Evolutionary conservation across 2,797 vertebrate species (phyloP), one percentile per base, ranked within the genome.

Genomic region (Cyprinodon diabolis): DNA sequence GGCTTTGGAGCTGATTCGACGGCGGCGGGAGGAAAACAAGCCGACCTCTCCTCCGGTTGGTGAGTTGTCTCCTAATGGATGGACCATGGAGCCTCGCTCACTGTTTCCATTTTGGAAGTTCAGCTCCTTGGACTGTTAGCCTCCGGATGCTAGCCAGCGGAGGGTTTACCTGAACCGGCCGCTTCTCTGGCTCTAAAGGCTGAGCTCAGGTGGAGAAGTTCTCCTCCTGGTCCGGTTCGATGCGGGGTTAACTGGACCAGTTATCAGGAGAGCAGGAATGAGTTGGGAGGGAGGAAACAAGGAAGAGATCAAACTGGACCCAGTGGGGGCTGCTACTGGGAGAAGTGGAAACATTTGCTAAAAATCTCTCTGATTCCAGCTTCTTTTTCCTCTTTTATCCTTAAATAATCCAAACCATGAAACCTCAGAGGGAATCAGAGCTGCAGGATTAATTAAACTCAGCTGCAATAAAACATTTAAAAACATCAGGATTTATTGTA

Each of bases 81-180:
- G 72, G 62, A 81, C 81, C 72, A 65, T 7, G n/a, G 49, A 82
- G 88, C 79, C 91, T 84, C 84, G 76, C 55, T 77, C 78, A 37
- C 12, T 89, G 86, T 88, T 91, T 90, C 91, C 88, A 88, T 90
- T 89, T 91, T 90, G 88, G 57, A 81, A 88, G 74, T 87, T 69
- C 81, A 72, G 78, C 54, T 76, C 83, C 80, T 89, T 87, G 82
- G 85, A 82, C 87, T 19, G 90, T 89, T 93, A 91, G 92, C 91
- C 78, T 13, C 4, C 23, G 5, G 80, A 30, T 66, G 87, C 69
- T 92, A 91, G 73, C 88, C 58, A 66, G 69, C 77, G 17, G 83
- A 66, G 80, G 19, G 77, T 63, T 45, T 6, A 69, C 25, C 9
- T 68, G 51, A 43, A 1, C 3, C 35, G 6, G 23, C 21, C 9